Base-by-base conservation (phyloP, 2,888 invertebrate genomes). In the Tinea semifulvella region DNA sequence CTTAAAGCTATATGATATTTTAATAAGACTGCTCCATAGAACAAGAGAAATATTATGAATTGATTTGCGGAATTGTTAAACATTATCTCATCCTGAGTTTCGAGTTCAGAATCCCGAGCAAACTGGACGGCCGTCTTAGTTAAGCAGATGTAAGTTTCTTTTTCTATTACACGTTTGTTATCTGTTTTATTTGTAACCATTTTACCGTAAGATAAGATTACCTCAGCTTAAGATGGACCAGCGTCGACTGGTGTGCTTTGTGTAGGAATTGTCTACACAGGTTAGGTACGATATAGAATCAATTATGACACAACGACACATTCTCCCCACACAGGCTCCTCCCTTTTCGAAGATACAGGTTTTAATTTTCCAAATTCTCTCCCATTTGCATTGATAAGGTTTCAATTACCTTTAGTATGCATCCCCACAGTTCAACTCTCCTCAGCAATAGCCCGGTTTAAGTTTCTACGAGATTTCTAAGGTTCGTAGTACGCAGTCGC, bases 171-270 rank as follows among this genome's bases (percentile, higher is more conserved):
- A 77, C 67, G 64, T 76, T 73, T 79, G 80, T 80, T 80, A 77
- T 68, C 67, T 77, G 77, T 80, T 40, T 80, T 49, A 69, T 80
- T 80, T 79, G 68, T 79, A 77, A 76, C 73, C 72, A 72, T 75
- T 75, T 76, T 77, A 75, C 70, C 61, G 71, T 75, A 74, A 68
- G 65, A 72, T 74, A 76, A 68, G 72, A 66, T 65, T 73, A 79
- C 72, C 77, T 80, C 79, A 74, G 76, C 74, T 77, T 73, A 79
- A 73, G 79, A 76, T 74, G 73, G 77, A 77, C 77, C 77, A 79
- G 76, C 77, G 77, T 76, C 77, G 79, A 77, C 79, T 79, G 77
- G 76, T 76, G 68, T 72, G 68, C 67, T 66, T 65, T 67, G 65
- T 64, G 57, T 66, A 69, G 68, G 11, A 61, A 59, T 31, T 36